phyloP scores from a whole-genome alignment of 2,797 vertebrate genomes.

The Nannoperca australis region DNA sequence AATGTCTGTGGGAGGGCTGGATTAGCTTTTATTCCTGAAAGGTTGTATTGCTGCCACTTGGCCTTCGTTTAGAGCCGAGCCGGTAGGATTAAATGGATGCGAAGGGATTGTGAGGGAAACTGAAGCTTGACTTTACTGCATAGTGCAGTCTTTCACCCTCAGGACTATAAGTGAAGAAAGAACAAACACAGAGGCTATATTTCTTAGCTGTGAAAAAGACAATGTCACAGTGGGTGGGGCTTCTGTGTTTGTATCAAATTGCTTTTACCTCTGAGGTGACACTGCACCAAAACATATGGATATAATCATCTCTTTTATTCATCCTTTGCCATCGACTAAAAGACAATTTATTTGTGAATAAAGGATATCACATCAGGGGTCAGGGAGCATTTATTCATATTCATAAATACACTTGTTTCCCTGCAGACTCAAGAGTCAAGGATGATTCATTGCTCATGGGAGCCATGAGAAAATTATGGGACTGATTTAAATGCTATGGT shows the following conservation, averaged over 20 bases:
- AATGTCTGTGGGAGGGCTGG: slow-evolving; percentile 67
- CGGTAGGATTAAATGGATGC: slow-evolving; percentile 49
- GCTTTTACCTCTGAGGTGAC: slow-evolving; percentile 15
- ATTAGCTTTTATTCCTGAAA: slow-evolving; percentile 78
- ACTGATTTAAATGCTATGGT: slow-evolving; percentile 38
- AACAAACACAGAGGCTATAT: slow-evolving; percentile 42
- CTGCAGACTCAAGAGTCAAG: slow-evolving; percentile 10
- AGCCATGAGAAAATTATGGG: slow-evolving; percentile 35
- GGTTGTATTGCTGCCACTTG: slow-evolving; percentile 82
- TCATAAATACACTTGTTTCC: slow-evolving; percentile 35
- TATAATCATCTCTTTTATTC: slow-evolving; percentile 28
- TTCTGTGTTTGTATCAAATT: slow-evolving; percentile 32
- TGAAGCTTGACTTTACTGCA: slow-evolving; percentile 39
- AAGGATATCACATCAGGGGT: slow-evolving; percentile 17
- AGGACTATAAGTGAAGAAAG: slow-evolving; percentile 32
- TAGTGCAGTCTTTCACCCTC: slow-evolving; percentile 19
- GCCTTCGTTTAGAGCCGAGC: slow-evolving; percentile 60
- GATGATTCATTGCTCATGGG: slow-evolving; percentile 47
- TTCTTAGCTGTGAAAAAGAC: slow-evolving; percentile 36
- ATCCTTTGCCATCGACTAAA: slow-evolving; percentile 15
- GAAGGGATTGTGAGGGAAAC: slow-evolving; percentile 50
- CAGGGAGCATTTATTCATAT: slow-evolving; percentile 28
- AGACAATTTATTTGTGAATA: slow-evolving; percentile 41
- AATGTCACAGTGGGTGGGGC: slow-evolving; percentile 20
- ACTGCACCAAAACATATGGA: slow-evolving; percentile 37